Evolutionary conservation across 2,888 invertebrate species (phyloP), one percentile per base, ranked within the genome.

Genomic region (Melanargia galathea): DNA sequence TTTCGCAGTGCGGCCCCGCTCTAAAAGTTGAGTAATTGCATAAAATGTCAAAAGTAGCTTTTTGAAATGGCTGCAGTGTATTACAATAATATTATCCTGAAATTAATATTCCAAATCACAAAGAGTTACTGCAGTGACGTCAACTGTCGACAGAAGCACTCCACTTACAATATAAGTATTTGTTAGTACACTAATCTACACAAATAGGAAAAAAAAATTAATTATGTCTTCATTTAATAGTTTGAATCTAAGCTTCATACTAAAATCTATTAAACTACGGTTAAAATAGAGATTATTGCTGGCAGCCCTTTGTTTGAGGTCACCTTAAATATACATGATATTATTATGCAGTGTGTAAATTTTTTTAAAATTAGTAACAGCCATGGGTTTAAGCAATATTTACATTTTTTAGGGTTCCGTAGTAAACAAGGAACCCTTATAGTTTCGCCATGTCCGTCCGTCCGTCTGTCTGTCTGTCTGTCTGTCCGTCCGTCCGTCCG

Each of bases 101-200:
- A 64, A 67, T 70, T 75, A 72, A 72, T 67, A 75, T 76, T 73
- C 71, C 72, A 75, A 79, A 90, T 91, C 90, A 90, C 90, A 90
- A 91, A 90, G 90, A 90, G 90, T 87, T 82, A 82, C 85, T 76
- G 80, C 84, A 85, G 89, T 90, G 90, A 88, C 89, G 84, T 80
- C 74, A 73, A 68, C 78, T 85, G 89, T 70, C 89, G 83, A 90
- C 87, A 73, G 84, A 83, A 87, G 83, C 84, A 90, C 90, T 81
- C 90, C 90, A 90, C 90, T 75, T 26, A 64, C 49, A 56, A 58
- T 56, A 60, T 16, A 26, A 49, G 51, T 43, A 10, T 46, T 51
- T 20, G 38, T 52, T 52, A 35, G 52, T 30, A 58, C 16, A 51
- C 6, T n/a, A 24, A 26, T 13, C 22, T 48, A 16, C 10, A 38